Evolutionary conservation across 2,113 vertebrate genomes (phyloP), one percentile per base, ranked within the genome.

Genomic region (Perca flavescens): DNA sequence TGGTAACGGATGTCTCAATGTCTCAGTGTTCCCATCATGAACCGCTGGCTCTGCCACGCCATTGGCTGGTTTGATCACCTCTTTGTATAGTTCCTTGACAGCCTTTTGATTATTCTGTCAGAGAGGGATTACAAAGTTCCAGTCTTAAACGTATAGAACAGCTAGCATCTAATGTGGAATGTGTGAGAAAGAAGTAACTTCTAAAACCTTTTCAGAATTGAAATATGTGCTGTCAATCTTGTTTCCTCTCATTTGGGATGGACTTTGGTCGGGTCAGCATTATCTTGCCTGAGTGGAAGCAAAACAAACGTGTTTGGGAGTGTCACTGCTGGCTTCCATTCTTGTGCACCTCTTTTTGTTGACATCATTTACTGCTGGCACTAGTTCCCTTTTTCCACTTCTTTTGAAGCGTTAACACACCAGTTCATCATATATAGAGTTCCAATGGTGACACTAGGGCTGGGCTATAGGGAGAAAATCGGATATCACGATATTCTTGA

Each of bases 1-100:
- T 53, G 31, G 87, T 84, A 77, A 85, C 60, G 43, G 81, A 83
- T 84, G 84, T 64, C 57, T 72, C 70, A 1, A 83, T 84, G 84
- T 64, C 57, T 72, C 70, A 1, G 52, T 64, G 56, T 65, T 83
- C 76, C 58, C 54, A 66, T 80, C 61, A 72, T 58, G 65, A 78
- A 56, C 50, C 9, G 15, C 11, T 52, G 57, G 56, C 21, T 77
- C 46, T 11, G 57, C 53, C 22, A 70, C 54, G 25, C 68, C 63
- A 77, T 74, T 82, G 61, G 79, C 58, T 36, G 25, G 68, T 71
- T 2, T 67, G 53, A 74, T 47, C 64, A 53, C 57, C 49, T 77
- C 25, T 73, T 69, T 79, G 64, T 70, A 4, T n/a, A 25, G 61
- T 13, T 79, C 70, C 79, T 16, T 74, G 71, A 64, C 25, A 67